Conservation (phyloP, 2,797 vertebrate species). For the Eidolon dupreanum region DNA sequence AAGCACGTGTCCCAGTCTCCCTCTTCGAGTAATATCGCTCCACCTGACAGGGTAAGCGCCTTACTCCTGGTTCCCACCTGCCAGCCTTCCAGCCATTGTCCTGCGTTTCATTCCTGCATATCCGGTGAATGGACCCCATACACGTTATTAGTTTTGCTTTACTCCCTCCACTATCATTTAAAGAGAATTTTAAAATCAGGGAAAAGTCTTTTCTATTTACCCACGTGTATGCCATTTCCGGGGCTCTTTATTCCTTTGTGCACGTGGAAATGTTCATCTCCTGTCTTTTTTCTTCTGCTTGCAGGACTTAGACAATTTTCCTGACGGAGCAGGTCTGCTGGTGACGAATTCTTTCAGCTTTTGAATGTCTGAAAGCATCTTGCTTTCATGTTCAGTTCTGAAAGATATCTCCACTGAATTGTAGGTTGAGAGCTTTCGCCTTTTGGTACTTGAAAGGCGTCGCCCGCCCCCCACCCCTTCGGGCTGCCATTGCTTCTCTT, state of each 20-base stretch:
- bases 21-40: background rate
- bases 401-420: background rate
- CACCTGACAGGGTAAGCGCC: accelerated
- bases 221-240: background rate
- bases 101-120: background rate
- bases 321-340: background rate
- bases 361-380: background rate
- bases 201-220: background rate
- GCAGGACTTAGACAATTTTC: conserved; percentile 13
- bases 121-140: background rate
- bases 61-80: background rate
- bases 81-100: background rate
- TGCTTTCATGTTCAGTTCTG: background rate
- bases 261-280: conserved; percentile 5
- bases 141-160: background rate
- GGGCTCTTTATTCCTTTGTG: background rate
- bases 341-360: background rate
- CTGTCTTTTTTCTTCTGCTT: conserved; percentile 34
- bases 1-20: background rate
- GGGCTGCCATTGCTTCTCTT: background rate
- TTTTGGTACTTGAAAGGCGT: background rate
- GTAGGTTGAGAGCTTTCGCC: background rate
- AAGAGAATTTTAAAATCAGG: conserved; percentile 19
- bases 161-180: background rate
- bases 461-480: background rate